These are phyloP conservation scores for Nowickia ferox DNA, from an alignment of 2,888 invertebrate genomes.

Conservation along the genomic window DNA sequence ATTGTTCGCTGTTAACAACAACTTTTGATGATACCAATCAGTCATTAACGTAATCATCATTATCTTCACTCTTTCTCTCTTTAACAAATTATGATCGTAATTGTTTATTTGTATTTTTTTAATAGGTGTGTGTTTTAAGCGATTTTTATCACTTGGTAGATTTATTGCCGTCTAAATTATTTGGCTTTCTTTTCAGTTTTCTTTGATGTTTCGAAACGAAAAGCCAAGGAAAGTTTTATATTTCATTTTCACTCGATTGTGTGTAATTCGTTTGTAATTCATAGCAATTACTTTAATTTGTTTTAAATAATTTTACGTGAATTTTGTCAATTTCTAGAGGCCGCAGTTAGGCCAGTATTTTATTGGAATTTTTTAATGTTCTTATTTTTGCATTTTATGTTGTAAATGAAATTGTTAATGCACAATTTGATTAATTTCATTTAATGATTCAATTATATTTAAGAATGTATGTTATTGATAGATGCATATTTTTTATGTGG, in stretches of 20 bases:
- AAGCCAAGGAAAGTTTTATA: constrained; percentile 45
- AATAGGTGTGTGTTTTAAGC: neutral
- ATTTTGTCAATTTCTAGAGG: constrained; percentile 3
- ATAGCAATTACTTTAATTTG: constrained; percentile 64
- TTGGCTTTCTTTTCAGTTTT: neutral
- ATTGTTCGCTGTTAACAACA: constrained; percentile 5
- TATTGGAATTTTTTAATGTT: constrained; percentile 49
- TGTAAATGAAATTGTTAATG: constrained; percentile 6
- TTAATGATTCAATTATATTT: constrained; percentile 59
- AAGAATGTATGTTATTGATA: constrained; percentile 14
- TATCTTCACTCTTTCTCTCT: neutral
- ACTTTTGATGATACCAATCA: neutral
- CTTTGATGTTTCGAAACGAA: neutral
- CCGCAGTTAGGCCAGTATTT: constrained; percentile 2
- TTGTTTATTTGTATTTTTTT: constrained; percentile 1
- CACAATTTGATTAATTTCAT: constrained; percentile 52
- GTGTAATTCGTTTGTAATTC: constrained; percentile 3
- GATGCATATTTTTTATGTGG: constrained; percentile 6
- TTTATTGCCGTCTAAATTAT: constrained; percentile 34
- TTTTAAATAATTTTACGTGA: constrained; percentile 57
- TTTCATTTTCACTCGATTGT: constrained; percentile 35
- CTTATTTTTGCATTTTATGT: constrained; percentile 5
- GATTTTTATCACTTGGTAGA: neutral
- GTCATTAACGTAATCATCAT: constrained; percentile 29
- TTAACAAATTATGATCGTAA: constrained; percentile 21